A percentile compares a stretch with the other conserved stretches of the same genome.
Evolutionary conservation across 2,797 vertebrate species (phyloP).

Genomic region (Chelidonichthys spinosus): DNA sequence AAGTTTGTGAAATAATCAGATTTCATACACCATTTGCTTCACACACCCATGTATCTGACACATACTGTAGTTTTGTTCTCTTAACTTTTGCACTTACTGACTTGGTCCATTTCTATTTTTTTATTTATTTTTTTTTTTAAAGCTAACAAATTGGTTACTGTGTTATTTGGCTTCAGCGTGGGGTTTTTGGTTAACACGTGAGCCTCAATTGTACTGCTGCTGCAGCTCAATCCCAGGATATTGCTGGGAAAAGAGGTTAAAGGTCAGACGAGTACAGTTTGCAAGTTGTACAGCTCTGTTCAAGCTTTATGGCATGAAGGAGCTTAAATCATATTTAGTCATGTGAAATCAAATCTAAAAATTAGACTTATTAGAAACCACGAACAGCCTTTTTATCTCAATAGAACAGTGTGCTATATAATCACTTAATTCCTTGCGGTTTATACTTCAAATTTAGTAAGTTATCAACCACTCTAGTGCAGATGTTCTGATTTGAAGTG

Average conservation of each 20-base stretch:
- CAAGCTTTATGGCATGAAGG: slow-evolving; percentile 2
- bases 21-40: slow-evolving; percentile 12
- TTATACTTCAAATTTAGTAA: no score
- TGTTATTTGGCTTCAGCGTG: neutral
- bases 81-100: neutral
- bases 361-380: neutral
- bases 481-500: neutral
- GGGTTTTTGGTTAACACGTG: slow-evolving; percentile 18
- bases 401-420: neutral
- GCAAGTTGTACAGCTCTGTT: slow-evolving; percentile 14
- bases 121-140: slow-evolving; percentile 7
- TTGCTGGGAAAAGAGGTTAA: slow-evolving; percentile 26
- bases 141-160: slow-evolving; percentile 1
- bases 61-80: neutral
- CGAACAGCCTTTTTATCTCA: neutral
- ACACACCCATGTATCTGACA: neutral
- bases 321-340: slow-evolving; percentile 6
- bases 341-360: slow-evolving; percentile 16
- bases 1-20: slow-evolving; percentile 1
- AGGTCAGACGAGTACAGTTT: slow-evolving; percentile 23
- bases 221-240: slow-evolving; percentile 48
- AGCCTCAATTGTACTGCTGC: slow-evolving; percentile 31
- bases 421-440: neutral
- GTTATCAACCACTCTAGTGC: neutral
- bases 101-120: neutral